Evolutionary conservation across 1,140 invertebrate genomes (phyloP).

Genomic region (Euura saliciscinereae): DNA sequence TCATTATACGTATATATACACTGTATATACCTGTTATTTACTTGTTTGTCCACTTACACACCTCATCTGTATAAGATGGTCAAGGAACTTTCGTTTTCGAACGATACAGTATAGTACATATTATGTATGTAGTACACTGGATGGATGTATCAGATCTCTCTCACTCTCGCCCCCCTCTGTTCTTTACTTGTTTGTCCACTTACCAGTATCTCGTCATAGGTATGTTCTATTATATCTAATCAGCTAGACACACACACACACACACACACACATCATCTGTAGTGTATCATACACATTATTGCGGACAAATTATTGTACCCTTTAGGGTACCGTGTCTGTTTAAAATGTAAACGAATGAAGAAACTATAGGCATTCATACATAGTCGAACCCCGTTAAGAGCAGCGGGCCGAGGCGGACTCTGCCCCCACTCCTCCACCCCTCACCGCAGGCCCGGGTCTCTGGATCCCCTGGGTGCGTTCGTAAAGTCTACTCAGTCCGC

Average conservation of each 20-base stretch:
- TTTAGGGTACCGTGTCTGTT: too few species aligned
- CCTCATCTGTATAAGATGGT: neutral
- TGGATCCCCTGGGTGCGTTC: too few species aligned
- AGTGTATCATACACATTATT: too few species aligned
- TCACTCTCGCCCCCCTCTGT: neutral
- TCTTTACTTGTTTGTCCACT: neutral
- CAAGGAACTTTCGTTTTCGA: constrained; percentile 5
- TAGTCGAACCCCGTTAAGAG: too few species aligned
- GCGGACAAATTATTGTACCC: too few species aligned
- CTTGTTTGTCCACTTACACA: neutral
- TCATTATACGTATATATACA: too few species aligned
- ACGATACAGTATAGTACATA: neutral
- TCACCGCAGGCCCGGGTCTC: too few species aligned
- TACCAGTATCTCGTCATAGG: neutral
- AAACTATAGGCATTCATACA: too few species aligned
- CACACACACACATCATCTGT: neutral
- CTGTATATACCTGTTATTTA: neutral
- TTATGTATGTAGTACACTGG: neutral
- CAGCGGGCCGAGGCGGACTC: too few species aligned
- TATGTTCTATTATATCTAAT: neutral
- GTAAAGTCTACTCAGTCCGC: too few species aligned
- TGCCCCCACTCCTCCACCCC: too few species aligned
- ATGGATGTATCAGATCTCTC: neutral
- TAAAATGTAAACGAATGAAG: too few species aligned
- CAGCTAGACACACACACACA: neutral